Conservation (phyloP, 2,797 vertebrate species). For the Ctenopoma kingsleyae region DNA sequence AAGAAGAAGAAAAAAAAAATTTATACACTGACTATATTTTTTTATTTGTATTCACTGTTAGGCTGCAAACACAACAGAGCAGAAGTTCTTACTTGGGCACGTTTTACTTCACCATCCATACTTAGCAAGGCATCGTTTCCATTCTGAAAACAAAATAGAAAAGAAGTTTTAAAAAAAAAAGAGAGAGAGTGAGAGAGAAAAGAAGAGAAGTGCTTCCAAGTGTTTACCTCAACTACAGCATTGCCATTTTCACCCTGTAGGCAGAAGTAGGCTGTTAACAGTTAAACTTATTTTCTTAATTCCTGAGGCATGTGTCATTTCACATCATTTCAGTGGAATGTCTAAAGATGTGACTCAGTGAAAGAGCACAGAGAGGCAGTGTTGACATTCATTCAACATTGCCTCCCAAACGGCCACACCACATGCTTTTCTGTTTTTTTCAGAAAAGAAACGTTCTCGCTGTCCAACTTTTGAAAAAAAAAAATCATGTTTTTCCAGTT, state of each 20-base stretch:
- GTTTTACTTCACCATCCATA: conserved; percentile 78
- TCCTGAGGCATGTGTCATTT: conserved; percentile 42
- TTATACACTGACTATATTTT: conserved; percentile 13
- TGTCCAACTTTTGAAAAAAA: conserved; percentile 7
- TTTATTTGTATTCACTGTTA: not conserved
- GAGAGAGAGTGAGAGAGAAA: too few relatives aligned
- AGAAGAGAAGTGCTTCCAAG: conserved; percentile 13
- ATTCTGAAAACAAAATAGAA: conserved; percentile 82
- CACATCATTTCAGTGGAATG: conserved; percentile 53
- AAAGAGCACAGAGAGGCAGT: conserved; percentile 69
- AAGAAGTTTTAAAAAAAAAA: not conserved
- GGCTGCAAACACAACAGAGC: conserved; percentile 9
- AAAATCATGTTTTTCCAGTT: conserved; percentile 11
- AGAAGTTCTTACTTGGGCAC: conserved; percentile 82
- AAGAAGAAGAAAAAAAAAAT: conserved; percentile 39
- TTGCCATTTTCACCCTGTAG: conserved; percentile 87
- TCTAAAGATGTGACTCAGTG: conserved; percentile 56
- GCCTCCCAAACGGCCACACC: conserved; percentile 23
- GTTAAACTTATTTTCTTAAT: conserved; percentile 44
- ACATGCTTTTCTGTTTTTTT: conserved; percentile 34
- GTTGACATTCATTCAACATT: conserved; percentile 33
- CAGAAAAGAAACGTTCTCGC: conserved; percentile 51
- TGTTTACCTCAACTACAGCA: conserved; percentile 85
- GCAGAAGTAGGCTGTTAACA: conserved; percentile 60
- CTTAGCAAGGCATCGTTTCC: conserved; percentile 78